Evolutionary conservation across 2,113 vertebrate genomes (phyloP), one percentile per base, ranked within the genome.

Genomic region (Polypterus bichir): DNA sequence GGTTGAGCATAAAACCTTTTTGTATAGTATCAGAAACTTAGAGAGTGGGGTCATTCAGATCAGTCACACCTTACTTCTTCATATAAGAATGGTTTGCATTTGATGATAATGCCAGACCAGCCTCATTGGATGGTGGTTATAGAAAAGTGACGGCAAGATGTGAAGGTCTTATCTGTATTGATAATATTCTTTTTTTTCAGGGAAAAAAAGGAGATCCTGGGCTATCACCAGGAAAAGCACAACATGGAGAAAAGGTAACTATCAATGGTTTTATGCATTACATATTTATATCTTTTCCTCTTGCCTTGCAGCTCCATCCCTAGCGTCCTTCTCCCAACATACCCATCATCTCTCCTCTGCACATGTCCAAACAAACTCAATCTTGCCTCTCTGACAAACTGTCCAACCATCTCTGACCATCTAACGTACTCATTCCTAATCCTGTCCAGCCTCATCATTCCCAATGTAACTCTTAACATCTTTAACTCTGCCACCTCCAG

Each of bases 141-240:
- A 57, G 10, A 27, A 9, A 27, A 57, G n/a, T 3, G 58, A 5
- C 49, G n/a, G 47, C 4, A 2, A 44, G 27, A 57, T 48, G 57
- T 44, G 60, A 54, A 59, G 47, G 47, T 48, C 5, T 4, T 61
- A 60, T 70, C 45, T 68, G 49, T 60, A 5, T 58, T 49, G 48
- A 7, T 53, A 4, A 59, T 48, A 9, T 46, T 6, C 53, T 79
- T 74, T 76, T 62, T 1, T 78, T 80, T 74, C 79, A 97, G 94
- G 95, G 95, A 59, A 90, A 84, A 67, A 98, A 98, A 73, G 96
- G 96, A 65, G 94, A 97, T 77, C 89, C 94, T 5, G 94, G 92
- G 62, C 75, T 92, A 27, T 98, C 96, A 7, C 92, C 93, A 73
- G 93, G 92, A 64, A 90, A 84, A 72, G 91, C 93, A 73, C 78